phyloP scores from a whole-genome alignment of 2,888 invertebrate genomes.

The Cosmia trapezina region DNA sequence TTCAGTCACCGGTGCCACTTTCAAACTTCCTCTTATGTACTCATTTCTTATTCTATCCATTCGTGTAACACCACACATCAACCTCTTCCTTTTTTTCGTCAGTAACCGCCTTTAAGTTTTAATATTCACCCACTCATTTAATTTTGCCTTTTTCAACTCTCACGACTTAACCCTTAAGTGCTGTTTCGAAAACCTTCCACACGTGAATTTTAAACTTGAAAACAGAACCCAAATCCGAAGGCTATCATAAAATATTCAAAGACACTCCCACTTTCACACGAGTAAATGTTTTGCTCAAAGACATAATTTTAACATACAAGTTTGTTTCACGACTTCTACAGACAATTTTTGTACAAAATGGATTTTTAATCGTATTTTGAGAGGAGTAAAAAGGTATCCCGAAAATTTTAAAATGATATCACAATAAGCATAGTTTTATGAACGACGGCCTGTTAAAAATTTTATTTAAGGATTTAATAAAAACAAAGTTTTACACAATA shows the following conservation, averaged over 20 bases:
- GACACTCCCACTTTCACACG: constrained; percentile 26
- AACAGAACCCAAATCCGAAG: constrained; percentile 1
- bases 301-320: background rate
- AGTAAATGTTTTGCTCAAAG: constrained; percentile 2
- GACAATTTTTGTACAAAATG: background rate
- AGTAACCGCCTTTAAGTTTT: background rate
- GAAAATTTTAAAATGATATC: background rate
- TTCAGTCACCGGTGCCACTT: too few species aligned
- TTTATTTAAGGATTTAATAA: too few species aligned
- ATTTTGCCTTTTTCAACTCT: background rate
- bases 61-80: too few species aligned
- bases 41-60: too few species aligned
- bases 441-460: background rate
- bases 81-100: too few species aligned
- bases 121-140: too few species aligned
- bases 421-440: background rate
- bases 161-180: constrained; percentile 19
- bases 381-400: background rate
- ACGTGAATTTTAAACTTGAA: constrained; percentile 38
- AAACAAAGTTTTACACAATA: background rate
- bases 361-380: background rate
- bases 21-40: too few species aligned
- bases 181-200: constrained; percentile 28
- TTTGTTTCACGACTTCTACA: background rate
- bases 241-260: constrained; percentile 50